These are phyloP conservation scores for Cylloceria caligata DNA, from an alignment of 2,888 invertebrate genomes.

Conservation along the genomic window DNA sequence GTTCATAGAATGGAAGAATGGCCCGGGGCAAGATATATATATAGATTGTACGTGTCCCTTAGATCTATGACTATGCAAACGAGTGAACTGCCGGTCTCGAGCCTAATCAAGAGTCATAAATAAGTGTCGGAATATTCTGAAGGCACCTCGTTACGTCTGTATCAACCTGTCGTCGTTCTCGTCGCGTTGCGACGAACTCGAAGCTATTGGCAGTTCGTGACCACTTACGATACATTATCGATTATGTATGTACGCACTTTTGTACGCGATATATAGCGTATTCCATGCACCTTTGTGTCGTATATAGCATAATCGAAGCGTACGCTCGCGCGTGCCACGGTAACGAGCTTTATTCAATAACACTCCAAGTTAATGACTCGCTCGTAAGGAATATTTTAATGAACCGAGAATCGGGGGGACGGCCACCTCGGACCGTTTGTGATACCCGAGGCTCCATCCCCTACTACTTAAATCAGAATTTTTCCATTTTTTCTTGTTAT, in stretches of 20 bases:
- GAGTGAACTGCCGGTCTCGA: background rate
- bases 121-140: slow-evolving; percentile 3
- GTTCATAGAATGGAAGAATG: background rate
- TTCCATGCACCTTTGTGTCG: background rate
- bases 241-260: background rate
- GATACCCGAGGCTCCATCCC: slow-evolving; percentile 24
- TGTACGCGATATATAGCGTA: slow-evolving; percentile 7
- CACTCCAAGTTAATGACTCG: slow-evolving; percentile 80
- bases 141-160: slow-evolving; percentile 71
- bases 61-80: slow-evolving; percentile 16
- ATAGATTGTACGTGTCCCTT: background rate
- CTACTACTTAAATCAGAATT: background rate
- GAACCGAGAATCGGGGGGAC: slow-evolving; percentile 75
- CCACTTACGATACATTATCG: background rate
- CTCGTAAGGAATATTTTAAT: slow-evolving; percentile 81
- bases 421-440: slow-evolving; percentile 1
- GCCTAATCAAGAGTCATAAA: slow-evolving; percentile 15
- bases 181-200: background rate
- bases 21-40: slow-evolving; percentile 1
- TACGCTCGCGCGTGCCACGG: slow-evolving; percentile 50
- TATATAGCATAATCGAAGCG: slow-evolving; percentile 36
- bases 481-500: background rate
- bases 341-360: slow-evolving; percentile 82
- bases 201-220: background rate
- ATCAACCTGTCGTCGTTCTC: slow-evolving; percentile 74